Evolutionary conservation across 2,888 invertebrate genomes (phyloP).

Genomic region (Brenthis ino): DNA sequence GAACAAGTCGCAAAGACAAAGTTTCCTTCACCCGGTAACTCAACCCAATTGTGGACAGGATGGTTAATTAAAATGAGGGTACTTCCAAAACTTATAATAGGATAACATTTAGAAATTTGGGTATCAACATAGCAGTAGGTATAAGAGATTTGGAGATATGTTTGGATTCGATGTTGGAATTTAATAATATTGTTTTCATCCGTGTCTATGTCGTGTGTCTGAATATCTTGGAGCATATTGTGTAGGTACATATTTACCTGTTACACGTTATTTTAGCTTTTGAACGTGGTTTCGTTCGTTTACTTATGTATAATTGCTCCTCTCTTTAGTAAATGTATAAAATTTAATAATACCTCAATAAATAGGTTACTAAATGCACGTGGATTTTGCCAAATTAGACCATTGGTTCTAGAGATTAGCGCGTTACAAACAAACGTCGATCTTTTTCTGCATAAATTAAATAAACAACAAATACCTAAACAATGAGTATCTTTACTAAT

Average conservation of each 20-base stretch:
- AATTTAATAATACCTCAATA: too few relatives aligned
- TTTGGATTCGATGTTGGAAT: background rate
- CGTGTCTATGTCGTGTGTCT: background rate
- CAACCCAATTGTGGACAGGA: constrained; percentile 26
- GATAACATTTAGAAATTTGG: constrained; percentile 23
- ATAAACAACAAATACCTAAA: too few relatives aligned
- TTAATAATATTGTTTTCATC: constrained; percentile 5
- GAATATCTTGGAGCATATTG: too few relatives aligned
- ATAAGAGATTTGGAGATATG: background rate
- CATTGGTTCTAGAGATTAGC: too few relatives aligned
- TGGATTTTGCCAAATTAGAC: too few relatives aligned
- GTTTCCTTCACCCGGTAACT: constrained; percentile 26
- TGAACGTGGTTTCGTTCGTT: background rate
- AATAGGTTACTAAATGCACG: too few relatives aligned
- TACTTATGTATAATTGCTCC: background rate
- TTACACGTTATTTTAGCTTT: background rate
- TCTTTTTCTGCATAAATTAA: too few relatives aligned
- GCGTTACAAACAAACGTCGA: too few relatives aligned
- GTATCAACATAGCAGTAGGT: background rate
- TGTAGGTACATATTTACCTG: too few relatives aligned
- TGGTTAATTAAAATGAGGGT: constrained; percentile 32
- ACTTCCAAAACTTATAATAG: constrained; percentile 29
- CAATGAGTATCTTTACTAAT: too few relatives aligned
- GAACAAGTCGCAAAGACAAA: constrained; percentile 30
- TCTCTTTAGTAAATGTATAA: too few relatives aligned